A percentile compares a stretch with the other conserved stretches of the same genome.
Conservation (phyloP, 2,797 vertebrate genomes). For the Enteromius afrohamiltoni region DNA sequence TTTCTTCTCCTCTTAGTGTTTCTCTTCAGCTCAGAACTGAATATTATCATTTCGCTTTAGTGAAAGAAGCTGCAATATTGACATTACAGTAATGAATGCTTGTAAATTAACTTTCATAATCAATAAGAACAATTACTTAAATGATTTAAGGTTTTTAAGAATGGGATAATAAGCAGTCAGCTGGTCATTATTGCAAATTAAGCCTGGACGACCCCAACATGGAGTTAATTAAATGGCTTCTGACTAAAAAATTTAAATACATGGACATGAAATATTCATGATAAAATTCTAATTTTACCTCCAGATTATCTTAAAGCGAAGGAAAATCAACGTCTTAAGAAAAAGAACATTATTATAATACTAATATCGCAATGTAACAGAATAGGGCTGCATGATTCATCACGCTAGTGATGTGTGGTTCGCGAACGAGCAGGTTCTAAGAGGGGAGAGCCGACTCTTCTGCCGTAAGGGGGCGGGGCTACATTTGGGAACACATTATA, state of each 20-base stretch:
- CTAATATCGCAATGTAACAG: not conserved
- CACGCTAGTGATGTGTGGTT: too few species aligned
- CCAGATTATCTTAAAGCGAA: not conserved
- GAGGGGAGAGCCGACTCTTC: too few species aligned
- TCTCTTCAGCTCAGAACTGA: not conserved
- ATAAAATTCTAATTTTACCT: not conserved
- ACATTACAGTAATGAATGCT: not conserved
- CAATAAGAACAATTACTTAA: not conserved
- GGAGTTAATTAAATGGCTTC: not conserved
- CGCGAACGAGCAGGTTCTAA: too few species aligned
- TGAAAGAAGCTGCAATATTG: not conserved
- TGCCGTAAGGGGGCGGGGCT: too few species aligned
- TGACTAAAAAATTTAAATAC: not conserved
- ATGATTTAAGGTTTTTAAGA: slow-evolving; percentile 12
- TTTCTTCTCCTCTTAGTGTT: slow-evolving; percentile 8
- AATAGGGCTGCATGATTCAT: too few species aligned
- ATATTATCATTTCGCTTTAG: not conserved
- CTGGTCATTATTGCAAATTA: not conserved
- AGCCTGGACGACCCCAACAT: not conserved
- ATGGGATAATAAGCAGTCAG: not conserved
- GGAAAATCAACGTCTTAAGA: not conserved
- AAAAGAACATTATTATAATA: not conserved
- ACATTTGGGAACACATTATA: too few species aligned
- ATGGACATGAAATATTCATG: not conserved
- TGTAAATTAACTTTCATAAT: slow-evolving; percentile 2